Conservation (phyloP, 2,797 vertebrate species). For the Pelodytes ibericus region DNA sequence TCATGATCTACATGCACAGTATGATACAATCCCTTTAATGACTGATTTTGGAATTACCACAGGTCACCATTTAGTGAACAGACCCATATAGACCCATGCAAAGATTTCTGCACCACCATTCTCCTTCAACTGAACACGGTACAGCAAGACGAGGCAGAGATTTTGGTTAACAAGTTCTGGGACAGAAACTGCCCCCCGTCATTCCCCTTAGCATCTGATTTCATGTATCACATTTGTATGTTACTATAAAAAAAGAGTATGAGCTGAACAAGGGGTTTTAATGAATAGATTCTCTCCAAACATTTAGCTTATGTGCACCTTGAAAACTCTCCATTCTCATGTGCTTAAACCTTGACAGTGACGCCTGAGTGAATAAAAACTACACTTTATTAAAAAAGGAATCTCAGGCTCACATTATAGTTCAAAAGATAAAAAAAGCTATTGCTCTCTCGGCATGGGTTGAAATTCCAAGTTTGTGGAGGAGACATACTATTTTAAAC, state of each 20-base stretch:
- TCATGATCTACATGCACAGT: too few relatives aligned
- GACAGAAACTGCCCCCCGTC: too few relatives aligned
- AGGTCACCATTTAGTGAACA: too few relatives aligned
- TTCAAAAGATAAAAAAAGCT: conserved; percentile 10
- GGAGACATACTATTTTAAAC: conserved; percentile 12
- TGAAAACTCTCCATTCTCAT: background rate
- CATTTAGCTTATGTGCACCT: background rate
- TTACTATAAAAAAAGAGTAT: background rate
- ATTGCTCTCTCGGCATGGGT: background rate
- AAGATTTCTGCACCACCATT: too few relatives aligned
- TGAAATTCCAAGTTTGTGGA: background rate
- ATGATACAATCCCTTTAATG: too few relatives aligned
- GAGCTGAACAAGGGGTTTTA: background rate
- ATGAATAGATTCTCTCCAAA: background rate
- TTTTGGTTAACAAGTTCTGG: too few relatives aligned
- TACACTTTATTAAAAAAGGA: conserved; percentile 1
- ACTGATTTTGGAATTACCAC: too few relatives aligned
- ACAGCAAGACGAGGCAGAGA: too few relatives aligned
- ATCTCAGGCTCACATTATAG: background rate
- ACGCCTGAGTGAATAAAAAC: conserved; percentile 6
- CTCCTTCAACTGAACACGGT: too few relatives aligned
- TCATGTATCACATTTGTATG: too few relatives aligned
- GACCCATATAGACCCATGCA: too few relatives aligned
- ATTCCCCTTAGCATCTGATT: too few relatives aligned
- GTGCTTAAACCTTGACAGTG: background rate